Base-by-base conservation (phyloP, 2,113 vertebrate species). In the Aegypius monachus region DNA sequence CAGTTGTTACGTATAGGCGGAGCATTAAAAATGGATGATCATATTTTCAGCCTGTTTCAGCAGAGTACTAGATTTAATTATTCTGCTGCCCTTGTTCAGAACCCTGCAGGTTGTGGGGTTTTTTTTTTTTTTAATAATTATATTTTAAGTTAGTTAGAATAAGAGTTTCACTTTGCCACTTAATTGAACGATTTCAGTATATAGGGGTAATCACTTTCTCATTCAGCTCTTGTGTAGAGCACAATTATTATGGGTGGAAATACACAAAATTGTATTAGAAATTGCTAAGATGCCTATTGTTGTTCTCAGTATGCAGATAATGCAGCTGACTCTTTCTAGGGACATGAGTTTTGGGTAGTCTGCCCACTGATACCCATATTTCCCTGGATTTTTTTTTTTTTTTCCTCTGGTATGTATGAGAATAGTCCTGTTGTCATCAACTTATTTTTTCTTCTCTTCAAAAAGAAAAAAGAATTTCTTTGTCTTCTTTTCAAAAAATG, bases 11-110 rank as follows among this genome's bases (percentile, higher is more conserved):
- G 5, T 96, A 93, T 93, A 94, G 66, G 45, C 3, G 4, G 80
- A 86, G 34, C 90, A 86, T 95, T 97, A 94, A 89, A 96, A 95
- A 95, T 81, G 79, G 97, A 93, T 97, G 90, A 84, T 79, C 94
- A 22, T 70, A 80, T 95, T 97, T 95, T 68, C 63, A 85, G 62
- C 45, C 48, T 87, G 43, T 96, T 98, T 96, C 88, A 94, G 53
- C 13, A 11, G 80, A 62, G 34, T 52, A 31, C 63, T 90, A 67
- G 58, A 50, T 75, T 97, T 97, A 97, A 96, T 96, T 96, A 94
- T 75, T 93, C 92, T 94, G 59, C 58, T 95, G n/a, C 80, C 63
- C 84, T 92, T 94, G 27, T 71, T 91, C 66, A 96, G 47, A 97
- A 68, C 92, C 77, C 68, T 77, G 50, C 78, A 82, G 88, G 36